phyloP scores from a whole-genome alignment of 1,140 invertebrate genomes.

The Stenopsyche tienmushanensis region DNA sequence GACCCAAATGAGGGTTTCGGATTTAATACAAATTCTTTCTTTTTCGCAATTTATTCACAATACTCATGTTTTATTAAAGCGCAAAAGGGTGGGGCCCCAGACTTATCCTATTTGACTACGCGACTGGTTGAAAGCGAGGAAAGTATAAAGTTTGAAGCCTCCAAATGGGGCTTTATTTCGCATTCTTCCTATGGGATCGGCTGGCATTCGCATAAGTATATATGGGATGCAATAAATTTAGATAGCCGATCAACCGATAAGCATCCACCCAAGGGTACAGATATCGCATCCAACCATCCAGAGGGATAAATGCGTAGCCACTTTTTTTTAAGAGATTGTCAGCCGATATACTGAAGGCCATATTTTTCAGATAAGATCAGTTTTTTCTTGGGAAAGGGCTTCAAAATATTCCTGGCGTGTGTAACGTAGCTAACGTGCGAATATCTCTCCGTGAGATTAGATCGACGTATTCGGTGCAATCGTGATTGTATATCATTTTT shows the following conservation, averaged over 20 bases:
- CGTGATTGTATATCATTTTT: too few relatives aligned
- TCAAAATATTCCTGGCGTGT: too few relatives aligned
- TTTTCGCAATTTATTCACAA: constrained; percentile 21
- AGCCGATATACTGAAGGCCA: constrained; percentile 18
- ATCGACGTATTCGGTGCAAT: too few relatives aligned
- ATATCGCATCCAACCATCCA: constrained; percentile 9
- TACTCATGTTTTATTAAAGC: constrained; percentile 30
- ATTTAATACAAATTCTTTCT: constrained; percentile 11
- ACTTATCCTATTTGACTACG: constrained; percentile 27
- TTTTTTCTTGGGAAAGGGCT: too few relatives aligned
- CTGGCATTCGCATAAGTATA: constrained; percentile 34
- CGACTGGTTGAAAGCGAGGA: constrained; percentile 11
- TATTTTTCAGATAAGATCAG: constrained; percentile 13
- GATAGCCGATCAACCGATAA: constrained; percentile 37
- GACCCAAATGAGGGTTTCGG: constrained; percentile 1
- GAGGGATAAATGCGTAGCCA: constrained; percentile 15
- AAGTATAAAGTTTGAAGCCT: constrained; percentile 29
- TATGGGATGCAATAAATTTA: constrained; percentile 40
- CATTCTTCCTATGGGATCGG: constrained; percentile 25
- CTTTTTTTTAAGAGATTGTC: constrained; percentile 21
- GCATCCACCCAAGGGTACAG: constrained; percentile 22
- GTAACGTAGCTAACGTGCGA: too few relatives aligned
- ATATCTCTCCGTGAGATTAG: too few relatives aligned
- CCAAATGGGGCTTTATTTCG: constrained; percentile 29
- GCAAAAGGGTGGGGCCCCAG: not conserved